phyloP scores from a whole-genome alignment of 2,888 invertebrate species.

The Chrysolina oricalcia region DNA sequence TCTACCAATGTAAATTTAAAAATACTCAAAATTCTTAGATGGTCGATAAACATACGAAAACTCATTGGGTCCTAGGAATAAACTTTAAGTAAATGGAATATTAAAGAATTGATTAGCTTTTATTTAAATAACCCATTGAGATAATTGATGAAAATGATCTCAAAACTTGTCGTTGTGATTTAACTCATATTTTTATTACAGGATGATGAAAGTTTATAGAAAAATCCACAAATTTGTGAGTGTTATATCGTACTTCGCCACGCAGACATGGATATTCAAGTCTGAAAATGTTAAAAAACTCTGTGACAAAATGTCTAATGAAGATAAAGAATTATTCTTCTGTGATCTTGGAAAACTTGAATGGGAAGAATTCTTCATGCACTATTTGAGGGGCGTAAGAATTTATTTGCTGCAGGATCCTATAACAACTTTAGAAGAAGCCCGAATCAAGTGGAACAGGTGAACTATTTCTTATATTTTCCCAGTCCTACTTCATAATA shows the following conservation, averaged over 20 bases:
- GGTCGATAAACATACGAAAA: no score
- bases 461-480: constrained; percentile 35
- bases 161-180: no score
- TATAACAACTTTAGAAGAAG: constrained; percentile 78
- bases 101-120: no score
- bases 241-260: constrained; percentile 85
- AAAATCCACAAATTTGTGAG: constrained; percentile 86
- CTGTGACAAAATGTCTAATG: constrained; percentile 72
- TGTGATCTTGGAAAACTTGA: constrained; percentile 84
- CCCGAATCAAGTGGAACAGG: constrained; percentile 65
- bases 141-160: no score
- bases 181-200: constrained; percentile 57
- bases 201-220: constrained; percentile 86
- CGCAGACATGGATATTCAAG: constrained; percentile 81
- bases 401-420: constrained; percentile 87
- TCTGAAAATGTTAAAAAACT: constrained; percentile 77
- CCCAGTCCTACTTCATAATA: no score
- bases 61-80: no score
- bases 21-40: no score
- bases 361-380: constrained; percentile 83
- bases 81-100: no score
- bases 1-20: no score
- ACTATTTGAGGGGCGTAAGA: constrained; percentile 85
- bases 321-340: constrained; percentile 78
- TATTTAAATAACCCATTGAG: no score